Conservation (phyloP, 1,140 invertebrate species). For the Sitobion miscanthi region DNA sequence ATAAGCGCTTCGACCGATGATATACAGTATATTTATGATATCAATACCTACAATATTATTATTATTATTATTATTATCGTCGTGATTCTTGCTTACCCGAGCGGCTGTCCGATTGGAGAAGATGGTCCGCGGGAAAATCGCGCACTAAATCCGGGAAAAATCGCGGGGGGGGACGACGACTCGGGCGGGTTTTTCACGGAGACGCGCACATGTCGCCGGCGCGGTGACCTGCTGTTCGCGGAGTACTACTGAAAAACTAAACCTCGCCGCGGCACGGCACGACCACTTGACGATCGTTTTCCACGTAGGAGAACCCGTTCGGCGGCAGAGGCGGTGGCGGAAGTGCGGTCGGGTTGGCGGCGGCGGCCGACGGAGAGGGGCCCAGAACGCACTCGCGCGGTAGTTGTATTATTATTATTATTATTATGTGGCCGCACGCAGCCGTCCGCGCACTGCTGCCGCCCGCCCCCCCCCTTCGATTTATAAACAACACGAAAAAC, state of each 20-base stretch:
- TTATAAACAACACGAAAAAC: background rate
- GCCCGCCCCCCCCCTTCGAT: background rate
- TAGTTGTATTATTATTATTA: background rate
- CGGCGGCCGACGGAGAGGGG: background rate
- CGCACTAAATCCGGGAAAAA: background rate
- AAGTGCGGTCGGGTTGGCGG: background rate
- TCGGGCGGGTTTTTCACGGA: background rate
- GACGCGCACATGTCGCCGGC: background rate
- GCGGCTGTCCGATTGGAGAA: background rate
- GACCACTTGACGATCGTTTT: slow-evolving; percentile 7
- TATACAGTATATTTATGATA: too few species aligned
- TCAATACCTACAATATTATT: too few species aligned
- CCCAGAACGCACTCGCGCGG: background rate
- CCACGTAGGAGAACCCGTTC: slow-evolving; percentile 9
- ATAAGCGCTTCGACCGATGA: too few species aligned
- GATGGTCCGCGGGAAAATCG: background rate
- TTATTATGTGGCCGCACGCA: background rate
- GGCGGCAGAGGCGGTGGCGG: background rate
- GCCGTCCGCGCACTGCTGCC: background rate
- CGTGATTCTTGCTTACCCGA: background rate
- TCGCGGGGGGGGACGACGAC: background rate
- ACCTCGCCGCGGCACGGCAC: background rate
- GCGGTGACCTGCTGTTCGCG: background rate
- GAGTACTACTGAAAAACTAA: background rate
- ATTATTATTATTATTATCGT: background rate